These are phyloP conservation scores for Megamerina dolium DNA, from an alignment of 2,888 invertebrate species.

Conservation along the genomic window DNA sequence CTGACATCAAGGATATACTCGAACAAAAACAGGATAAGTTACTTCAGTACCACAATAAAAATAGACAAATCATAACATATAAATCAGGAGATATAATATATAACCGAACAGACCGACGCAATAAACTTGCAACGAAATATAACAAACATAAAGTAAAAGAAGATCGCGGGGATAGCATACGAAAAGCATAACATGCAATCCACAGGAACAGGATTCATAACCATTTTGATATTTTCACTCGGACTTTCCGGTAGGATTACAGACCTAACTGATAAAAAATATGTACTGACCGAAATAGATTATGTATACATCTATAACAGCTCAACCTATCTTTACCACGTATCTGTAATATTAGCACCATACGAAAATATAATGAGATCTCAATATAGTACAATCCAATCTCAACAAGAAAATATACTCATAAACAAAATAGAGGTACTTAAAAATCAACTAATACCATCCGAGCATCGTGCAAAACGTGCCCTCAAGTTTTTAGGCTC, in stretches of 20 bases:
- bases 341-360: constrained; percentile 5
- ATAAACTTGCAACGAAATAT: too few species aligned
- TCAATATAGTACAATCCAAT: constrained; percentile 3
- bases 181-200: constrained; percentile 1
- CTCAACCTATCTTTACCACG: constrained; percentile 9
- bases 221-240: too few species aligned
- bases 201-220: too few species aligned
- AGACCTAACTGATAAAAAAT: constrained; percentile 5
- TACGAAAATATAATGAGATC: constrained; percentile 4
- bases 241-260: too few species aligned
- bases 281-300: too few species aligned
- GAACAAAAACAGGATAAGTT: too few species aligned
- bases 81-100: constrained; percentile 9
- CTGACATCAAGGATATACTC: too few species aligned
- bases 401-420: constrained; percentile 2
- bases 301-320: constrained; percentile 7
- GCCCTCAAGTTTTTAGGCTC: too few species aligned
- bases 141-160: too few species aligned
- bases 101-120: constrained; percentile 1
- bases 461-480: too few species aligned
- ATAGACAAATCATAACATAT: too few species aligned
- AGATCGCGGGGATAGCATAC: constrained; percentile 3
- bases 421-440: constrained; percentile 8
- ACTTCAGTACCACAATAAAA: too few species aligned
- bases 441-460: constrained; percentile 10